phyloP scores from a whole-genome alignment of 2,113 vertebrate species.

The Thunnus maccoyii region DNA sequence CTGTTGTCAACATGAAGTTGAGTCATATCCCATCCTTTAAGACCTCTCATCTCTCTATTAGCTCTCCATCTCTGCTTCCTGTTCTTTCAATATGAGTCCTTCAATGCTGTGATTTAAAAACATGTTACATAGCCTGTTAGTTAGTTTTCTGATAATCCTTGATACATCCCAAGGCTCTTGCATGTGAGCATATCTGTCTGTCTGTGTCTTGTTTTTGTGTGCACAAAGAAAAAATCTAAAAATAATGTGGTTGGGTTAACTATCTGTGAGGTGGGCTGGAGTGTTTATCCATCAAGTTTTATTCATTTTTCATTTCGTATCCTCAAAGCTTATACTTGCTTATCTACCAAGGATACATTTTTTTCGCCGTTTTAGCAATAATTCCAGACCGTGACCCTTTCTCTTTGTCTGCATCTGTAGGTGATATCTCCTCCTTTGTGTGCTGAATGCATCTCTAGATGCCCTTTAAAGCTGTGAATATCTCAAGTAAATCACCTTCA shows the following conservation, averaged over 20 bases:
- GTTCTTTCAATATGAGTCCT: background rate
- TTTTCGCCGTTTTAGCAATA: background rate
- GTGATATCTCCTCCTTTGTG: background rate
- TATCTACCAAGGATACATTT: background rate
- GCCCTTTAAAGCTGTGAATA: conserved; percentile 5
- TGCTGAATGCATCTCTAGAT: background rate
- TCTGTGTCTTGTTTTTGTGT: background rate
- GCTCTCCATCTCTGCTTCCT: conserved; percentile 35
- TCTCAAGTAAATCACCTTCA: background rate
- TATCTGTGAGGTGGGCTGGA: background rate
- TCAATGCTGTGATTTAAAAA: conserved; percentile 9
- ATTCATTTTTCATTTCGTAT: background rate
- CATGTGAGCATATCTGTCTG: background rate
- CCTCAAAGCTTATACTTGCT: background rate
- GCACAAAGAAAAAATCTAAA: background rate
- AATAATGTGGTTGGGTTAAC: background rate
- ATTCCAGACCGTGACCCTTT: background rate
- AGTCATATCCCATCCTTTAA: conserved; percentile 55
- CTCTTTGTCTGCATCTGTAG: background rate
- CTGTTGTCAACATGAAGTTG: conserved; percentile 18
- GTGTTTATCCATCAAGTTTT: background rate
- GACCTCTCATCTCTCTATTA: conserved; percentile 31
- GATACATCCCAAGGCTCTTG: background rate
- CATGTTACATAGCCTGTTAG: conserved; percentile 16
- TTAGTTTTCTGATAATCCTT: conserved; percentile 11